Base-by-base conservation (phyloP, 2,888 invertebrate species). In the Scrobipalpa costella region DNA sequence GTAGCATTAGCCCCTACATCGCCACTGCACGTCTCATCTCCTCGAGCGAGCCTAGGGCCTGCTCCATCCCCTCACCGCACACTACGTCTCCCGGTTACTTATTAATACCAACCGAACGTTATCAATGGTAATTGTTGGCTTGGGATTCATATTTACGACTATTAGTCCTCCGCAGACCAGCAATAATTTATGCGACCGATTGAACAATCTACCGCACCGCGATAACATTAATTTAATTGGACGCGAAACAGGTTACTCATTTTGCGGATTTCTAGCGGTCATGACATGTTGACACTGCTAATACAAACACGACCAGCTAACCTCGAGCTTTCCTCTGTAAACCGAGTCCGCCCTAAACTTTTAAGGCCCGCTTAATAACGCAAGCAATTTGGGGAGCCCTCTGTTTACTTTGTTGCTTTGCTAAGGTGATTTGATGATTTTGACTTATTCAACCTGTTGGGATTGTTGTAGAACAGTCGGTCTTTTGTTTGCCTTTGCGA, bases 381-480 rank as follows among this genome's bases (percentile, higher is more conserved):
- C 86, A 83, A 86, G 89, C 87, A 87, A 88, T 89, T 90, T 87
- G 83, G 86, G 86, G 83, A 81, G 87, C 87, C 86, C 87, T 84
- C 83, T 90, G 85, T 90, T 90, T 90, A 81, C 85, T 81, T 81
- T 84, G 85, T 86, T 85, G 83, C 85, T 86, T 85, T 83, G 80
- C 84, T 77, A 77, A 86, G 87, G 86, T 88, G 88, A 90, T 90
- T 91, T 90, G 89, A 90, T 89, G 90, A 91, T 90, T 89, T 87
- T 85, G 86, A 88, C 86, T 89, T 88, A 88, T 89, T 89, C 81
- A 85, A 85, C 83, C 83, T 83, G 81, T 80, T 74, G 78, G 76
- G 75, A 79, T 79, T 81, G 78, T 81, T 69, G 74, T 74, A 66
- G 69, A 74, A 69, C 72, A 69, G 69, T 71, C 64, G 70, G 71